Conservation (phyloP, 2,888 invertebrate species). For the Heliconius erato region DNA sequence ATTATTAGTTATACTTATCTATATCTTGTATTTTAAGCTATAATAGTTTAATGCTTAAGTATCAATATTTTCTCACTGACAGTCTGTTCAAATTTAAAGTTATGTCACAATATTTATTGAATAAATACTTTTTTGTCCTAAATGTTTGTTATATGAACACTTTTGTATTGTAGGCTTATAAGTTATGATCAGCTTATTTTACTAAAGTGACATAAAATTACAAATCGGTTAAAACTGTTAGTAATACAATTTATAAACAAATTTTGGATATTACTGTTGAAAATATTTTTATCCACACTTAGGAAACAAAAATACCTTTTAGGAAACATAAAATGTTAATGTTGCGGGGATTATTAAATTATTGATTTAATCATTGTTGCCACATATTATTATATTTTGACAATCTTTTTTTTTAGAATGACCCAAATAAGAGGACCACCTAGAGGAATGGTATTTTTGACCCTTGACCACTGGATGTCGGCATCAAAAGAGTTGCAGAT, state of each 20-base stretch:
- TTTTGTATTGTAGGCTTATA: no score
- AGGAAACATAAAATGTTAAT: no score
- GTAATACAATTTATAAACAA: no score
- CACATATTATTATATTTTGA: background rate
- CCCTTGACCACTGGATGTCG: no score
- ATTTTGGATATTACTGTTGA: no score
- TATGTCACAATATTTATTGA: constrained; percentile 3
- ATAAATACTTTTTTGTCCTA: background rate
- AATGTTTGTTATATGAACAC: background rate
- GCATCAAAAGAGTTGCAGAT: no score
- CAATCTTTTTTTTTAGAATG: background rate
- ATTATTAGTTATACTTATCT: background rate
- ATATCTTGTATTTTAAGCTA: background rate
- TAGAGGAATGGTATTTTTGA: background rate
- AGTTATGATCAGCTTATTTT: background rate
- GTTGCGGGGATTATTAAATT: no score
- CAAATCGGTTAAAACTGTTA: no score
- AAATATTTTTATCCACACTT: no score
- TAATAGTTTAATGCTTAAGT: background rate
- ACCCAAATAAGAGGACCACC: background rate
- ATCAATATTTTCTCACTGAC: background rate
- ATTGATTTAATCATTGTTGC: no score
- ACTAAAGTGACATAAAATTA: background rate
- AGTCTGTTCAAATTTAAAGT: background rate
- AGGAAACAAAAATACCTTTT: no score